phyloP scores from a whole-genome alignment of 2,888 invertebrate genomes.

The Laspeyria flexula region DNA sequence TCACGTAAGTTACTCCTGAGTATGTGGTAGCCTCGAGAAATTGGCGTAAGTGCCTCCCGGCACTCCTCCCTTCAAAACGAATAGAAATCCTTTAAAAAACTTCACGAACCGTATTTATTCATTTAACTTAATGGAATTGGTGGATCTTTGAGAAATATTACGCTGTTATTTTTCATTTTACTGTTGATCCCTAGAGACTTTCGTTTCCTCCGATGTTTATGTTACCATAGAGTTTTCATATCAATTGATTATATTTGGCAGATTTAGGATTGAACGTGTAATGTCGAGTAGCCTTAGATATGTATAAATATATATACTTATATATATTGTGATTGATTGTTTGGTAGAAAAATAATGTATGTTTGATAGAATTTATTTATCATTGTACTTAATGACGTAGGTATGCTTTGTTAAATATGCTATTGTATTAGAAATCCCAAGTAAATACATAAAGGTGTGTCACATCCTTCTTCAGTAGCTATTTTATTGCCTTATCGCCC shows the following conservation, averaged over 20 bases:
- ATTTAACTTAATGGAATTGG: conserved; percentile 63
- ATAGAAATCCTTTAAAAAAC: conserved; percentile 47
- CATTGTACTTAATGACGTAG: too few relatives aligned
- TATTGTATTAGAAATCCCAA: too few relatives aligned
- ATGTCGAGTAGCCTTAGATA: background rate
- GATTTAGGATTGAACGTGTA: background rate
- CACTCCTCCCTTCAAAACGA: conserved; percentile 45
- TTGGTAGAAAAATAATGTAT: too few relatives aligned
- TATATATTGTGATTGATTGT: too few relatives aligned
- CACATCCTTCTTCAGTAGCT: too few relatives aligned
- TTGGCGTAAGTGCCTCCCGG: conserved; percentile 40
- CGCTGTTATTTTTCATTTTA: conserved; percentile 21
- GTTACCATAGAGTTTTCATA: background rate
- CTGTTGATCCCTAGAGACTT: conserved; percentile 1
- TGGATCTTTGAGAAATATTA: conserved; percentile 48
- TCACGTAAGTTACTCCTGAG: conserved; percentile 12
- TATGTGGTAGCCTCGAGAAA: conserved; percentile 43
- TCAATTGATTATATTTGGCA: background rate
- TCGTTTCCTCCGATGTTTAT: conserved; percentile 7
- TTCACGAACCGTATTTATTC: conserved; percentile 57
- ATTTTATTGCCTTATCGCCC: too few relatives aligned
- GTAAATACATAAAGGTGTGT: too few relatives aligned
- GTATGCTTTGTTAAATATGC: too few relatives aligned
- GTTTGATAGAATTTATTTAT: too few relatives aligned
- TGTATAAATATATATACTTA: too few relatives aligned